Base-by-base conservation (phyloP, 2,113 vertebrate species). In the Gnathonemus echidnorhynchus region DNA sequence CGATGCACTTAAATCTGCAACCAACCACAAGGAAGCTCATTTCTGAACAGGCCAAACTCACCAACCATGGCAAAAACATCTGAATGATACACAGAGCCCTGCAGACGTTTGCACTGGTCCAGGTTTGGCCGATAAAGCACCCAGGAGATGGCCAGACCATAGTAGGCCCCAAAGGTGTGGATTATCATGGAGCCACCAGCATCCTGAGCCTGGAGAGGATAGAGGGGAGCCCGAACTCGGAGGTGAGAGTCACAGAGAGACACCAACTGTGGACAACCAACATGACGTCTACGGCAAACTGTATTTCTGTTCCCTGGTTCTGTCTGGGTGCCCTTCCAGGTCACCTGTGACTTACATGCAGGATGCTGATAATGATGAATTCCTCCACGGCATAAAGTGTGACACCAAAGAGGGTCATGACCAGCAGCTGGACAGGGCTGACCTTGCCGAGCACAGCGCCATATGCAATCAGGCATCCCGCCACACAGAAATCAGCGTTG, bases 111-210 rank as follows among this genome's bases (percentile, higher is more conserved):
- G 91, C 96, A 97, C 91, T 97, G 96, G 13, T 97, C 93, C 90
- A 99, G 92, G 90, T 97, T 96, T 80, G 97, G 97, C 42, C 98
- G 96, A 93, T 98, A 98, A 58, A 99, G 97, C 93, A 99, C 93
- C 93, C 97, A 96, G 17, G 98, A 97, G 91, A 99, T 96, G 0
- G 96, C 92, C 31, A 99, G 97, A 86, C 98, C 98, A 92, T 98
- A 99, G 95, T 99, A 99, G 91, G 92, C 98, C 39, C 98, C 98
- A 0, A 99, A 99, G 10, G 95, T 97, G 92, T 99, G 98, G 93
- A 99, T 99, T 89, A 98, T 97, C 98, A 99, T 99, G 91, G 98
- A 99, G 90, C 98, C 98, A 50, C 98, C 98, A 0, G 98, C 97
- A 56, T 99, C 98, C 94, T 93, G 97, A 50, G 97, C 97, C 98